phyloP scores from a whole-genome alignment of 2,888 invertebrate genomes.

The Eristalis intricaria region DNA sequence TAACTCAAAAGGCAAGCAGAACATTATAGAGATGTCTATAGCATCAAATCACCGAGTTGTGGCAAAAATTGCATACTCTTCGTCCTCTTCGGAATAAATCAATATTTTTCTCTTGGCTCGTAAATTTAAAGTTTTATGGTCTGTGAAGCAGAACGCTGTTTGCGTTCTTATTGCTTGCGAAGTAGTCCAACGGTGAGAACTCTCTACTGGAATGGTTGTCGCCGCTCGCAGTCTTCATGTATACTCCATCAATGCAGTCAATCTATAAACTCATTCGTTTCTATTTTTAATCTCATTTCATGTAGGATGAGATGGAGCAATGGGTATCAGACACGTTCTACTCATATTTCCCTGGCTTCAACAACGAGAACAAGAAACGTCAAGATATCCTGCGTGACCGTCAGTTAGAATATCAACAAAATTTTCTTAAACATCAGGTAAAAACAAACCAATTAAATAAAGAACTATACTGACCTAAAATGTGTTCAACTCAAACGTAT shows the following conservation, averaged over 20 bases:
- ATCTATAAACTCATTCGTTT: background rate
- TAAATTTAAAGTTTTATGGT: constrained; percentile 32
- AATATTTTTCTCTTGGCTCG: constrained; percentile 53
- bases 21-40: constrained; percentile 38
- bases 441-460: constrained; percentile 19
- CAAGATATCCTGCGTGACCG: constrained; percentile 78
- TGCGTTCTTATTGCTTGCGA: constrained; percentile 3
- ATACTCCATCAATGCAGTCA: background rate
- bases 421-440: constrained; percentile 80
- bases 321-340: constrained; percentile 81
- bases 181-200: background rate
- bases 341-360: constrained; percentile 81
- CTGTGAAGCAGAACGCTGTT: constrained; percentile 45
- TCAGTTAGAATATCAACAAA: constrained; percentile 80
- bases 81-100: constrained; percentile 43
- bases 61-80: constrained; percentile 45
- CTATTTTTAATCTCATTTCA: background rate
- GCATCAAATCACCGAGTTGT: constrained; percentile 31
- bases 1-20: background rate
- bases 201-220: background rate
- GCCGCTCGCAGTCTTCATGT: background rate
- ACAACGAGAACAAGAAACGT: constrained; percentile 79
- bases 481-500: background rate
- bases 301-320: constrained; percentile 81
- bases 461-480: background rate